Evolutionary conservation across 2,888 invertebrate species (phyloP), one percentile per base, ranked within the genome.

Genomic region (Nephrotoma guestfalica): DNA sequence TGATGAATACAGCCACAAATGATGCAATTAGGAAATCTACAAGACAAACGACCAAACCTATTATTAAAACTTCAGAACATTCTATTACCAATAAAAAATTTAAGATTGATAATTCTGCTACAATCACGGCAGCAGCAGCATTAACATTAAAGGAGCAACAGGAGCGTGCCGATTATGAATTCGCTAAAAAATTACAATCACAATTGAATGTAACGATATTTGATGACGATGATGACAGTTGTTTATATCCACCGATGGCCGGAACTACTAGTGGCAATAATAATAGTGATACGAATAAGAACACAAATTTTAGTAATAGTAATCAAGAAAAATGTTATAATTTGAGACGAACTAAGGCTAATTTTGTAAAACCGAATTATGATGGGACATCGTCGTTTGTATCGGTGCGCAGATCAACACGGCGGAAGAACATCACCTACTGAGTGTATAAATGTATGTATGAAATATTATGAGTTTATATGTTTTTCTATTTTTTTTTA

Each of bases 101-200:
- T 45, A 85, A 85, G 45, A 43, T 18, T 43, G 85, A 43, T 6
- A 30, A 18, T 11, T n/a, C 42, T 4, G n/a, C 41, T 15, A 41
- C 84, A 84, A 5, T n/a, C 13, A 41, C 40, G 2, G 18, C 9
- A 0, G 4, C 71, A 9, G 11, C 71, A 9, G 11, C 71, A 41
- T 41, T 41, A 84, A 15, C 84, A 84, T 42, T 84, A 15, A 41
- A 41, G 41, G 41, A 41, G 18, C 84, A 84, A 86, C 87, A 88
- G 86, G 87, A 88, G 51, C 86, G 83, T 42, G 30, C 41, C 18
- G 88, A 88, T 85, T 87, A 84, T 86, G 87, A 88, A 86, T 86
- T 87, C 30, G 88, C 88, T 0, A 87, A 87, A 86, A 87, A 88
- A 86, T 85, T 87, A n/a, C 87, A 87, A 86, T 84, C 86, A 5